Evolutionary conservation across 2,113 vertebrate genomes (phyloP).

Genomic region (Scartelaos histophorus): DNA sequence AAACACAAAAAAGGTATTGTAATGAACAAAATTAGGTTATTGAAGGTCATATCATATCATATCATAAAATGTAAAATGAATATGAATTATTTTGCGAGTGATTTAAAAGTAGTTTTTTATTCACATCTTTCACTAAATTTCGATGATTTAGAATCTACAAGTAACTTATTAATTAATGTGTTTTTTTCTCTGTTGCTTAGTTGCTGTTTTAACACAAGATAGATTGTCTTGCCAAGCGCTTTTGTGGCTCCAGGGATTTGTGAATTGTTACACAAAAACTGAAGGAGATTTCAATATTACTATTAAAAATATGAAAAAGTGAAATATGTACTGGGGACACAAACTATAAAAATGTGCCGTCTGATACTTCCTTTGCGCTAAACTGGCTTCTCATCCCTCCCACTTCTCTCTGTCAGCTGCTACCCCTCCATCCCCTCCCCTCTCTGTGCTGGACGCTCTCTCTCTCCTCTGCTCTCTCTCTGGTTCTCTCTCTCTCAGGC

Average conservation of each 20-base stretch:
- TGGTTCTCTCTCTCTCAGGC: conserved; percentile 46
- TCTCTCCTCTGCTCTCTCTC: conserved; percentile 43
- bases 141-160: too few species aligned
- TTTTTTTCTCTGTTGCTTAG: neutral
- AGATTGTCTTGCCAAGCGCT: neutral
- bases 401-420: conserved; percentile 67
- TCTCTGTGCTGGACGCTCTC: conserved; percentile 66
- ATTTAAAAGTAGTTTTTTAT: too few species aligned
- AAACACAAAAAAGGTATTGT: too few species aligned
- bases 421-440: conserved; percentile 65
- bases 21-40: too few species aligned
- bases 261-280: neutral
- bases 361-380: conserved; percentile 36
- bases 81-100: too few species aligned
- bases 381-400: conserved; percentile 52
- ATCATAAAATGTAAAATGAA: too few species aligned
- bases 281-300: neutral
- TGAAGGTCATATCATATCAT: too few species aligned
- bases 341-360: conserved; percentile 43
- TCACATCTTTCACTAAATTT: too few species aligned
- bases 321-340: conserved; percentile 31
- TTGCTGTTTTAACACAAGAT: conserved; percentile 6
- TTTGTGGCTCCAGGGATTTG: neutral
- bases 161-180: neutral
- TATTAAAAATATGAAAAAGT: neutral